Base-by-base conservation (phyloP, 2,113 vertebrate genomes). In the Piaya cayana region DNA sequence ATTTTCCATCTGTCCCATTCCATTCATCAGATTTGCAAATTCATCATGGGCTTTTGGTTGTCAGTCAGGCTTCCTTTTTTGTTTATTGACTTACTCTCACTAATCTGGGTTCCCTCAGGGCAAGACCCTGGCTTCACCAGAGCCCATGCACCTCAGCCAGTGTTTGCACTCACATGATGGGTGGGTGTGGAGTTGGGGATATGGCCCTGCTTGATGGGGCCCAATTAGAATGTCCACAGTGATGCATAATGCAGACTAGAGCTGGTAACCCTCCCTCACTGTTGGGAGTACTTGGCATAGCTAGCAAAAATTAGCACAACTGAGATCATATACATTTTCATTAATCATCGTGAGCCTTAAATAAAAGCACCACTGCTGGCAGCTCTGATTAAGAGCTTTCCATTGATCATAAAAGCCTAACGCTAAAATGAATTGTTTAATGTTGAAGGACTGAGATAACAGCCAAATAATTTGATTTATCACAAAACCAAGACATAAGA, bases 391-490 rank as follows among this genome's bases (percentile, higher is more conserved):
- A 96, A 95, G 88, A 88, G 90, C 82, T 90, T 92, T 88, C 76
- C 87, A 92, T 95, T 96, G 94, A 95, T 97, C 92, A 96, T 90
- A 93, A 92, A 93, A 94, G 60, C 92, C 80, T 56, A 90, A 83
- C 0, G 0, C 92, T 96, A 84, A 92, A 94, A 96, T 81, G 47
- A 93, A 96, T 94, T 94, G 90, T 91, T 96, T 94, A 90, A 93
- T 88, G 88, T 68, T 94, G 82, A 90, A 95, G 88, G 90, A 85
- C 60, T 75, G 75, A 90, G 88, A 94, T 96, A 95, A 94, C 88
- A 92, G 90, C 88, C 85, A 96, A 96, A 95, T 93, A 83, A 96
- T 92, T 90, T 94, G 85, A 95, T 96, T 95, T 92, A 94, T 94
- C 15, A 0, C 37, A 82, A 91, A 95, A 70, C 68, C 52, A 92